phyloP scores from a whole-genome alignment of 2,113 vertebrate genomes.

The Nothocercus nigrocapillus region DNA sequence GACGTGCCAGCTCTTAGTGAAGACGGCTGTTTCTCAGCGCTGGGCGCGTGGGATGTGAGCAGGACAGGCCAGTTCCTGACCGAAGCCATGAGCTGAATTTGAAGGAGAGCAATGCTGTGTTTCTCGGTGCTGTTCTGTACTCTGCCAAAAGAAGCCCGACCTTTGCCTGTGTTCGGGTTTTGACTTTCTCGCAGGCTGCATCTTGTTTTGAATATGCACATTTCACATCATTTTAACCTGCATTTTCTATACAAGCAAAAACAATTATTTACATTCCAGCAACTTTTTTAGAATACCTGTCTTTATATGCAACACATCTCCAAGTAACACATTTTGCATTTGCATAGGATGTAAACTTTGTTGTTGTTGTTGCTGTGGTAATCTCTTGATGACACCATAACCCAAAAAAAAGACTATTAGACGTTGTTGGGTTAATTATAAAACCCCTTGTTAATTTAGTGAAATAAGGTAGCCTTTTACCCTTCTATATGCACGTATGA shows the following conservation, averaged over 20 bases:
- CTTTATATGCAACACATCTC: not conserved
- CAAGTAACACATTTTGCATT: not conserved
- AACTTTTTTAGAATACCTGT: not conserved
- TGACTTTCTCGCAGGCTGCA: not conserved
- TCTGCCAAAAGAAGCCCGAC: not conserved
- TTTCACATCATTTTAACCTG: not conserved
- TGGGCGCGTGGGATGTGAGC: not conserved
- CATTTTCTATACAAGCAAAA: not conserved
- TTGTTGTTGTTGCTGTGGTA: not conserved
- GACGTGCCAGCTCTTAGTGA: not conserved
- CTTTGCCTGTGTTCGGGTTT: not conserved
- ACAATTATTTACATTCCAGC: conserved; percentile 14
- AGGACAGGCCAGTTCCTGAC: not conserved
- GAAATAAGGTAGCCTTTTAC: not conserved
- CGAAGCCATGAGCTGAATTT: not conserved
- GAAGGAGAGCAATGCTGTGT: not conserved
- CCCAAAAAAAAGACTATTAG: not conserved
- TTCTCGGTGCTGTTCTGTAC: conserved; percentile 38
- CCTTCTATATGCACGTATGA: not conserved
- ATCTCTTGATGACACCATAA: not conserved
- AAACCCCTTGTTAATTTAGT: not conserved
- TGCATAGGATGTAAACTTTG: not conserved
- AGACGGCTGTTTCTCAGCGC: not conserved
- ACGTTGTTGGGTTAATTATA: conserved; percentile 9
- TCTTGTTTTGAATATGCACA: not conserved